Conservation (phyloP, 2,113 vertebrate genomes). For the Tichodroma muraria region DNA sequence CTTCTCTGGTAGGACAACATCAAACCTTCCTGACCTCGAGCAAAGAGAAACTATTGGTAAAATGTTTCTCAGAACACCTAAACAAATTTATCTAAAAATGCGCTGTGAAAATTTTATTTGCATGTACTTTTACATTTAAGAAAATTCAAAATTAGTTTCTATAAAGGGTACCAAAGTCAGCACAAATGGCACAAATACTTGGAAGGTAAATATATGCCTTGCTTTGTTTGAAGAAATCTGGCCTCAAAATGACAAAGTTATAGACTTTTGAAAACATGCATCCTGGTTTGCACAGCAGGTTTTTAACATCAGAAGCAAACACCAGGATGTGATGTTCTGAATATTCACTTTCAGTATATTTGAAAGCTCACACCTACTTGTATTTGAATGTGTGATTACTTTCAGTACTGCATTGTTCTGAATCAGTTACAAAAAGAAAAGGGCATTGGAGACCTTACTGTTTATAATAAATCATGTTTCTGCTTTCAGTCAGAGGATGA, state of each 20-base stretch:
- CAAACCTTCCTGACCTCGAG: not conserved
- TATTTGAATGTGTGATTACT: conserved; percentile 58
- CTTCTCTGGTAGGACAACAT: not conserved
- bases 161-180: not conserved
- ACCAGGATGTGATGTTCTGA: conserved; percentile 56
- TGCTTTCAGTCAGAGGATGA: not conserved
- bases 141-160: not conserved
- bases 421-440: conserved; percentile 23
- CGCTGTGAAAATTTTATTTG: not conserved
- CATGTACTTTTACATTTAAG: not conserved
- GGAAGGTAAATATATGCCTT: not conserved
- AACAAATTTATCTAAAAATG: not conserved
- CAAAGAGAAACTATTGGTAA: not conserved
- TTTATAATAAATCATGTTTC: conserved; percentile 29
- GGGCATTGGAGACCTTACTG: not conserved
- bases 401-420: conserved; percentile 25
- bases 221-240: conserved; percentile 15
- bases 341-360: conserved; percentile 51
- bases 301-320: conserved; percentile 59
- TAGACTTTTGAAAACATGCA: conserved; percentile 42
- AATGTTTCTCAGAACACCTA: not conserved
- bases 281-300: conserved; percentile 54
- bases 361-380: conserved; percentile 50
- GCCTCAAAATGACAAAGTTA: conserved; percentile 37
- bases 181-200: conserved; percentile 15